These are phyloP conservation scores for Colinus virginianus DNA, from an alignment of 2,113 vertebrate genomes.

Conservation along the genomic window DNA sequence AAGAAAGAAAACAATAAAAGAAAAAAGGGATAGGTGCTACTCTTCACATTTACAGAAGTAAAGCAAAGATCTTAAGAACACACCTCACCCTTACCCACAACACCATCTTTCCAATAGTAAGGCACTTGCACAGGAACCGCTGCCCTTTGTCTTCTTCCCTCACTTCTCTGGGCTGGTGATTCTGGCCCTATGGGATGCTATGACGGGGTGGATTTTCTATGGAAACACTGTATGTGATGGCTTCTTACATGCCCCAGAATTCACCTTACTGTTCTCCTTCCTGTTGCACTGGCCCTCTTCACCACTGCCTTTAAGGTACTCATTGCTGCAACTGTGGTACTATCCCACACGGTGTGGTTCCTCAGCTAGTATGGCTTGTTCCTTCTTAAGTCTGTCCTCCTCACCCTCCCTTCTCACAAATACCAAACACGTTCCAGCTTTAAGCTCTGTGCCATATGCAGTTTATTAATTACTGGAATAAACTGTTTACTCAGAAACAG, in stretches of 20 bases:
- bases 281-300: conserved; percentile 7
- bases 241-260: background rate
- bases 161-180: background rate
- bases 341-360: background rate
- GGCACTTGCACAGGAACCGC: background rate
- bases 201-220: background rate
- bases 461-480: background rate
- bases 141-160: conserved; percentile 14
- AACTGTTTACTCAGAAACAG: background rate
- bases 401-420: background rate
- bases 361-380: background rate
- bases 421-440: background rate
- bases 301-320: background rate
- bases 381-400: background rate
- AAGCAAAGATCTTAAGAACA: conserved; percentile 19
- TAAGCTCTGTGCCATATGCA: background rate
- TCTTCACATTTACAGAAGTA: conserved; percentile 13
- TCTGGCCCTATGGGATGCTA: conserved; percentile 31
- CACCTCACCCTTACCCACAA: background rate
- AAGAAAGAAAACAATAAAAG: background rate
- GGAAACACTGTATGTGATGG: conserved; percentile 7
- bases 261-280: conserved; percentile 20
- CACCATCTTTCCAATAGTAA: background rate
- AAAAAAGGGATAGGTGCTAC: background rate
- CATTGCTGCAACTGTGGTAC: background rate